These are phyloP conservation scores for Hesperia comma DNA, from an alignment of 2,888 invertebrate species.

Conservation along the genomic window DNA sequence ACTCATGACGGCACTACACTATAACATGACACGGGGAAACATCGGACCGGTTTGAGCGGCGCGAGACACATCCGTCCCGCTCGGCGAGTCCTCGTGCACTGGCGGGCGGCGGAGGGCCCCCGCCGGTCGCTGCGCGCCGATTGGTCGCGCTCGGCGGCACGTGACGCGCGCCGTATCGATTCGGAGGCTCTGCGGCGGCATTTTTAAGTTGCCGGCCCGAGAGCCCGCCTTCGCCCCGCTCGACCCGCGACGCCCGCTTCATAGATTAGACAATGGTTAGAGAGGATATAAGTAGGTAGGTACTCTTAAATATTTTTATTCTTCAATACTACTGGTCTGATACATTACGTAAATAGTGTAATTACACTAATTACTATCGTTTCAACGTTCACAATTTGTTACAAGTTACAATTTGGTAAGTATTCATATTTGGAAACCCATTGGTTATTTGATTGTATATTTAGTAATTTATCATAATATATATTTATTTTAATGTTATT, in stretches of 20 bases:
- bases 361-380: too few relatives aligned
- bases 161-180: conserved; percentile 90
- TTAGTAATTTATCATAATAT: too few relatives aligned
- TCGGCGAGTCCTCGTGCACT: conserved; percentile 70
- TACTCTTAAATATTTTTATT: too few relatives aligned
- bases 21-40: conserved; percentile 69
- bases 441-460: too few relatives aligned
- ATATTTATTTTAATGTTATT: too few relatives aligned
- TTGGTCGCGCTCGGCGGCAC: conserved; percentile 83
- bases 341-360: too few relatives aligned
- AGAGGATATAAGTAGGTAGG: conserved; percentile 25
- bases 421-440: too few relatives aligned
- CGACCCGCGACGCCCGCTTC: conserved; percentile 63
- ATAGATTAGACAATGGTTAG: conserved; percentile 52
- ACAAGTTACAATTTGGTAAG: too few relatives aligned
- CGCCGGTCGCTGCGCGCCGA: conserved; percentile 62
- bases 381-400: too few relatives aligned
- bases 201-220: conserved; percentile 88
- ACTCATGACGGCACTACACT: conserved; percentile 76
- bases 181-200: conserved; percentile 91
- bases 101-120: conserved; percentile 61
- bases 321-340: too few relatives aligned
- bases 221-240: conserved; percentile 78
- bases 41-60: conserved; percentile 69
- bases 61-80: conserved; percentile 57